Evolutionary conservation across 1,140 invertebrate genomes (phyloP).

Genomic region (Lamellibrachia luymesi): DNA sequence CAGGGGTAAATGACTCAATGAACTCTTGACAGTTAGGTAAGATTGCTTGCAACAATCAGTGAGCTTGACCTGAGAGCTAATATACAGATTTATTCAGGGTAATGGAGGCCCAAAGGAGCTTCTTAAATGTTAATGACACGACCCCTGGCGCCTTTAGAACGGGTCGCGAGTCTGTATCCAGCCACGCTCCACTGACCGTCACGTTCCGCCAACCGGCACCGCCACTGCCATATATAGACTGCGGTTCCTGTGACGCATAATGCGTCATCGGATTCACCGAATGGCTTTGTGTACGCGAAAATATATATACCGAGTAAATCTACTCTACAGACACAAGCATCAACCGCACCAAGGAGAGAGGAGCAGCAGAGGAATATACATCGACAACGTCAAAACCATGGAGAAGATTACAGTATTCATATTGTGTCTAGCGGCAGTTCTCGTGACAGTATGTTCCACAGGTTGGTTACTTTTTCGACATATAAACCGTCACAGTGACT

Average conservation of each 20-base stretch:
- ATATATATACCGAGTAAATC: background rate
- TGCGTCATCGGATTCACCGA: background rate
- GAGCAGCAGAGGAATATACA: background rate
- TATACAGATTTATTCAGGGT: background rate
- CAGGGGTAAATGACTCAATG: background rate
- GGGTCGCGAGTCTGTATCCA: background rate
- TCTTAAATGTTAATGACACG: background rate
- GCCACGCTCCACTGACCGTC: background rate
- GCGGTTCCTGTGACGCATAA: background rate
- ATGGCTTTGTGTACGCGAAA: background rate
- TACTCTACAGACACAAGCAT: slow-evolving; percentile 3
- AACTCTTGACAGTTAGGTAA: too few species aligned
- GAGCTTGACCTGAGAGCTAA: too few species aligned
- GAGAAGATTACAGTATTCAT: background rate
- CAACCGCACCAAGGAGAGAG: background rate
- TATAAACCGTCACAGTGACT: background rate
- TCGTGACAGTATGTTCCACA: background rate
- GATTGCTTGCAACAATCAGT: background rate
- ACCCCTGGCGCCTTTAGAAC: background rate
- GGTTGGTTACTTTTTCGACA: background rate
- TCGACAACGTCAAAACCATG: background rate
- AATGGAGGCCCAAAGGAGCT: background rate
- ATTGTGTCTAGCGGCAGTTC: background rate
- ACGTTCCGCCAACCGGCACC: background rate
- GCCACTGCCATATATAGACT: background rate